Evolutionary conservation across 2,113 vertebrate species (phyloP).

Genomic region (Oreocharis arfaki): DNA sequence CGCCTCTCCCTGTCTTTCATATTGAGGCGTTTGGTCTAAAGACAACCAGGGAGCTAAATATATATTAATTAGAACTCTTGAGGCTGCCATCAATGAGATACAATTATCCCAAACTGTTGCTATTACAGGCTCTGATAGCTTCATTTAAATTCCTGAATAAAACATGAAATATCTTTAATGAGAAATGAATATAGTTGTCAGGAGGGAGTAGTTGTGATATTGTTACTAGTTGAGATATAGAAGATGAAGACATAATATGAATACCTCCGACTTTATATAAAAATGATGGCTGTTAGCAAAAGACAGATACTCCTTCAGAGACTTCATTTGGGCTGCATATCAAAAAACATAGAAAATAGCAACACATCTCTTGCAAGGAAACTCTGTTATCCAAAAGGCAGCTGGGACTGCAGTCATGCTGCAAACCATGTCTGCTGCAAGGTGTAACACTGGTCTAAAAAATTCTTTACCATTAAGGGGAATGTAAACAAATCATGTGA

Average conservation of each 20-base stretch:
- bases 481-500: not conserved
- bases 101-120: constrained; percentile 84
- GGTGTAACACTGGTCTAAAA: not conserved
- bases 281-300: constrained; percentile 74
- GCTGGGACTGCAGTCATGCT: not conserved
- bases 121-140: constrained; percentile 81
- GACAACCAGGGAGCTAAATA: constrained; percentile 80
- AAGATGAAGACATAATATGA: constrained; percentile 79
- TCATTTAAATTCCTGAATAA: constrained; percentile 88
- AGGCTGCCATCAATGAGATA: constrained; percentile 79
- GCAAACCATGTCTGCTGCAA: not conserved
- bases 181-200: constrained; percentile 82
- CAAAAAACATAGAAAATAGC: constrained; percentile 10
- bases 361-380: constrained; percentile 20
- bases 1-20: constrained; percentile 59
- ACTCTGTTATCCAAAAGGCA: not conserved
- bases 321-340: constrained; percentile 35
- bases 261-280: constrained; percentile 72
- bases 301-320: constrained; percentile 74
- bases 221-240: constrained; percentile 75
- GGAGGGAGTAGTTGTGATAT: constrained; percentile 78
- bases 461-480: not conserved
- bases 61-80: constrained; percentile 87
- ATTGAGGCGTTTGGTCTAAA: constrained; percentile 71
- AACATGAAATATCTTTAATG: constrained; percentile 86